Evolutionary conservation across 37 sponge, comb jelly and placozoan genomes (phyloP).

Genomic region (Sycon ciliatum): DNA sequence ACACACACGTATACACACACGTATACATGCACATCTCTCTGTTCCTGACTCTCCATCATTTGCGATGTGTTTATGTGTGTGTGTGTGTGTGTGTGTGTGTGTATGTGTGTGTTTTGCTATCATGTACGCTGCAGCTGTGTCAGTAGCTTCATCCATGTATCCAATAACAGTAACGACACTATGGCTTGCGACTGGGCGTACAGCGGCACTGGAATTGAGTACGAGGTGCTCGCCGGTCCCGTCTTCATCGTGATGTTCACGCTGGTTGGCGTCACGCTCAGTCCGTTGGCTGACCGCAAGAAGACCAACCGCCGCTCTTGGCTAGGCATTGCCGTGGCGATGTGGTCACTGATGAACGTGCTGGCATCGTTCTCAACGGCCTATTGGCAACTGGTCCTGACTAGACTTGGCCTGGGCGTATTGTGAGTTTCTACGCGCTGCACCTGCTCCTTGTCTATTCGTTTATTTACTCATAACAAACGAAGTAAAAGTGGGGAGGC

Average conservation of each 20-base stretch:
- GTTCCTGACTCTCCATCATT: no score
- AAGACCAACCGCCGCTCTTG: slow-evolving; percentile 35
- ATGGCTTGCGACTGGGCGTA: slow-evolving; percentile 32
- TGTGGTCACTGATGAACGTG: slow-evolving; percentile 55
- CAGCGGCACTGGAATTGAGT: slow-evolving; percentile 50
- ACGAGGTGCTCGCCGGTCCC: slow-evolving; percentile 74
- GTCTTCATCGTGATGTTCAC: slow-evolving; percentile 72
- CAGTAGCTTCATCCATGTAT: no score
- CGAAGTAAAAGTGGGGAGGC: not conserved
- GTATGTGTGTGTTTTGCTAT: no score
- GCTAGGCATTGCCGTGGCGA: slow-evolving; percentile 43
- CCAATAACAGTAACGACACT: not conserved
- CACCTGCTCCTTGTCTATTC: not conserved
- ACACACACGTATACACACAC: no score
- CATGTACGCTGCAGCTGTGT: no score
- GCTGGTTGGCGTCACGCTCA: slow-evolving; percentile 54
- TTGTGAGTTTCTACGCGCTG: slow-evolving; percentile 32
- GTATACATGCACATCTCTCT: no score
- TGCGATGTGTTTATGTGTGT: no score
- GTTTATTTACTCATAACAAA: not conserved
- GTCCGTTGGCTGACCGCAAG: slow-evolving; percentile 48
- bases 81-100: no score
- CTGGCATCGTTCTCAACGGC: slow-evolving; percentile 51
- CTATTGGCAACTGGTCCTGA: slow-evolving; percentile 63
- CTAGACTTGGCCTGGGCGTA: slow-evolving; percentile 58